These are phyloP conservation scores for Hydroisotoma schaefferi DNA, from an alignment of 2,888 invertebrate species.

Conservation along the genomic window DNA sequence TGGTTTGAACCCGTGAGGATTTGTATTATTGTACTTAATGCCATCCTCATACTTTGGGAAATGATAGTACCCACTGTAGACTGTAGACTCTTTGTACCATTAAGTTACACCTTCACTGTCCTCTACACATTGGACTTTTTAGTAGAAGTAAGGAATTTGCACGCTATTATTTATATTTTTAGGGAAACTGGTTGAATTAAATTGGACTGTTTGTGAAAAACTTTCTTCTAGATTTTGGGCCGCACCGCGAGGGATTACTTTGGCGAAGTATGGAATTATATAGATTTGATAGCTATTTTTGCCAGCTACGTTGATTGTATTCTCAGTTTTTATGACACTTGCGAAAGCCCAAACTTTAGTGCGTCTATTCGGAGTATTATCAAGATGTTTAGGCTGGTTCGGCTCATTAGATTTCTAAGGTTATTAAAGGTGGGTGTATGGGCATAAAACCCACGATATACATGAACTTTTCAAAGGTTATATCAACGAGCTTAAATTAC, in stretches of 20 bases:
- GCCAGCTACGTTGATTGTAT: conserved; percentile 50
- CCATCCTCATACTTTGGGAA: conserved; percentile 50
- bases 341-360: background rate
- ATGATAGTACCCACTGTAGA: background rate
- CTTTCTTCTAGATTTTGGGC: conserved; percentile 28
- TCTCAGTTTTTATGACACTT: conserved; percentile 1
- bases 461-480: too few species aligned
- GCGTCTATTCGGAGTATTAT: too few species aligned
- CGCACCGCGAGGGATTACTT: conserved; percentile 24
- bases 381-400: too few species aligned
- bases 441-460: too few species aligned
- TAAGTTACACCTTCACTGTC: conserved; percentile 6
- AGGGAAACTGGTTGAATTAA: too few species aligned
- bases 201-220: conserved; percentile 4
- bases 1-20: conserved; percentile 54
- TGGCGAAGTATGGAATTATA: conserved; percentile 33
- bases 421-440: background rate
- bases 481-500: too few species aligned
- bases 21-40: conserved; percentile 43
- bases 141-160: conserved; percentile 21
- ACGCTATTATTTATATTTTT: too few species aligned
- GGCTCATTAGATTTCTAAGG: conserved; percentile 16
- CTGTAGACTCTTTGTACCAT: too few species aligned
- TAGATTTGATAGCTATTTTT: conserved; percentile 33
- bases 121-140: conserved; percentile 35